Conservation (phyloP, 30 jellyfish, hydroid and myxozoan genomes). For the Sanderia malayensis region DNA sequence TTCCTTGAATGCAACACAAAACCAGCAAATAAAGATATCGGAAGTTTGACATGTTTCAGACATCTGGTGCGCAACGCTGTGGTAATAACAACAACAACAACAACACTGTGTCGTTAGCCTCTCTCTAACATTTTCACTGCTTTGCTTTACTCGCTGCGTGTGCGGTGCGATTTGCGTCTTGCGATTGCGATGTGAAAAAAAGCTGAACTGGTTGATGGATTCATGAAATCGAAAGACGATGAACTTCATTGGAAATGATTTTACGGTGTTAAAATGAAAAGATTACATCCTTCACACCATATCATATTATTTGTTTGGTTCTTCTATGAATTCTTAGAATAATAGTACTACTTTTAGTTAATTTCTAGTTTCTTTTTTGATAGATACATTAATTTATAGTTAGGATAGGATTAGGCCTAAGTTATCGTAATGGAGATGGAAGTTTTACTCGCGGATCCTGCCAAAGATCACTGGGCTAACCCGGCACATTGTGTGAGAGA, state of each 20-base stretch:
- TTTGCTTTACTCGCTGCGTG: no score
- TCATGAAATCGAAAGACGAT: not conserved
- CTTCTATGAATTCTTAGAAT: slow-evolving; percentile 84
- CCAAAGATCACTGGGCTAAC: slow-evolving; percentile 42
- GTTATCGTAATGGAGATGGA: slow-evolving; percentile 28
- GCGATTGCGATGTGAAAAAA: no score
- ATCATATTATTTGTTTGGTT: slow-evolving; percentile 82
- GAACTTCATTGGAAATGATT: slow-evolving; percentile 9
- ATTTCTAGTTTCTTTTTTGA: not conserved
- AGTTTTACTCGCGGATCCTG: slow-evolving; percentile 50
- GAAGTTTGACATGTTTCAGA: no score
- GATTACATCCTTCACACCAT: slow-evolving; percentile 93
- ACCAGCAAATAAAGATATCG: no score
- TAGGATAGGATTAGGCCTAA: not conserved
- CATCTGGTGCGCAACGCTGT: no score
- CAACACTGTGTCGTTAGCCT: no score
- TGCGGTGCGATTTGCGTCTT: no score
- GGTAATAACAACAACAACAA: no score
- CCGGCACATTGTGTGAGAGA: slow-evolving; percentile 47
- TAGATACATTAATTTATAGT: not conserved
- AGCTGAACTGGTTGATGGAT: not conserved
- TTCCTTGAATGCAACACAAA: no score
- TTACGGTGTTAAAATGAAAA: slow-evolving; percentile 51
- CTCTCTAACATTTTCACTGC: no score
- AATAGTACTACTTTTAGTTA: slow-evolving; percentile 8